Evolutionary conservation across 35 echinoderm and acorn worm species (phyloP).

Genomic region (Apostichopus parvimensis): DNA sequence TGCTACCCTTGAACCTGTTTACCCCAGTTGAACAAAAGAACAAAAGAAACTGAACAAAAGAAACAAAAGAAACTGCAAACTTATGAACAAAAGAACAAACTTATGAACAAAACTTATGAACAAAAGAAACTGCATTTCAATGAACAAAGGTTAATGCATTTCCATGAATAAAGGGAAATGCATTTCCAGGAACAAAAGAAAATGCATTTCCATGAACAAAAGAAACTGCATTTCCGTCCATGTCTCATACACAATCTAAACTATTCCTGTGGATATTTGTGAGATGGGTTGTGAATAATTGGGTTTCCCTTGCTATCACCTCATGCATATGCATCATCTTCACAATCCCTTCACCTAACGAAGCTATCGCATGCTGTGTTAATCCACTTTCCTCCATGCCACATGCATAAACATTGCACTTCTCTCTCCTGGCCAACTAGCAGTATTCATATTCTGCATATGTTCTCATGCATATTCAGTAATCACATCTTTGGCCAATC

Average conservation of each 20-base stretch:
- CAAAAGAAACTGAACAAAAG: too few species aligned
- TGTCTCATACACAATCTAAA: not conserved
- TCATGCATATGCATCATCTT: not conserved
- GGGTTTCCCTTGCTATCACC: not conserved
- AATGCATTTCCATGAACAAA: not conserved
- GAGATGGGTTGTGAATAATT: too few species aligned
- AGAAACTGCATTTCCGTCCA: not conserved
- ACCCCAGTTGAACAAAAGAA: too few species aligned
- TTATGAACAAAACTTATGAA: too few species aligned
- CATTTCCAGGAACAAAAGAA: too few species aligned
- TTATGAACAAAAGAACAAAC: too few species aligned
- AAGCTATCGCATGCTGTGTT: not conserved
- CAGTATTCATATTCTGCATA: not conserved
- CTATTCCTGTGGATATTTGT: too few species aligned
- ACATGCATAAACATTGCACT: conserved; percentile 4
- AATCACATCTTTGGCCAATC: conserved; percentile 49
- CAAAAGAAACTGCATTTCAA: too few species aligned
- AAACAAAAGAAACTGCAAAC: too few species aligned
- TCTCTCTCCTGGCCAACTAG: not conserved
- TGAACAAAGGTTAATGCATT: too few species aligned
- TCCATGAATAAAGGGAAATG: too few species aligned
- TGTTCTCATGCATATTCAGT: conserved; percentile 36
- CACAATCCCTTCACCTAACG: not conserved
- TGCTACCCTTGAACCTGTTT: too few species aligned
- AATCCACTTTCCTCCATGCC: not conserved